phyloP scores from a whole-genome alignment of 2,797 vertebrate genomes.

The Xenopus petersii region DNA sequence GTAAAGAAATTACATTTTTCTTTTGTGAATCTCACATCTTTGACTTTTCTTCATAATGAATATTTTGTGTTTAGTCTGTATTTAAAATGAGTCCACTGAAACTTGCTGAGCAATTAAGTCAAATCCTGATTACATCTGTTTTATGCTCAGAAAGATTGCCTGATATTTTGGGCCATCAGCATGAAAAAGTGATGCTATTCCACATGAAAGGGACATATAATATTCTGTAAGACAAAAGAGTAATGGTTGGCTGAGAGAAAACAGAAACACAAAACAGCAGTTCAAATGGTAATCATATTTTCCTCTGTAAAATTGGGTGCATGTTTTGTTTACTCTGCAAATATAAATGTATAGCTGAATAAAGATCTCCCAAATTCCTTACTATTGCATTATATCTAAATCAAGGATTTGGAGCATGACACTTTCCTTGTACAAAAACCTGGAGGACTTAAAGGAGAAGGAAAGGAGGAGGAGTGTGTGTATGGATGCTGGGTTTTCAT shows the following conservation, averaged over 20 bases:
- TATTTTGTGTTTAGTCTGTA: conserved; percentile 15
- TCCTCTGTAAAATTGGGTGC: background rate
- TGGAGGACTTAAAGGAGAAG: too few relatives aligned
- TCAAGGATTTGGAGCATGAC: too few relatives aligned
- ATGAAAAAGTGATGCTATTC: conserved; percentile 25
- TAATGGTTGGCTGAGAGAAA: conserved; percentile 12
- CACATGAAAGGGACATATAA: conserved; percentile 13
- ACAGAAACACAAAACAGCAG: background rate
- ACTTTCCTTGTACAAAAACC: too few relatives aligned
- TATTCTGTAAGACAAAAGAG: conserved; percentile 17
- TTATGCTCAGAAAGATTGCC: conserved; percentile 19
- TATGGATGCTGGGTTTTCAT: too few relatives aligned
- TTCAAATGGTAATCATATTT: conserved; percentile 5
- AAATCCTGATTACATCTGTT: conserved; percentile 24
- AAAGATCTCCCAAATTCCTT: too few relatives aligned
- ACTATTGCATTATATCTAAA: too few relatives aligned
- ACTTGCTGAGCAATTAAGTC: conserved; percentile 11
- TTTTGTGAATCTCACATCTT: background rate
- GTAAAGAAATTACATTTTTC: too few relatives aligned
- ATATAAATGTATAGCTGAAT: too few relatives aligned
- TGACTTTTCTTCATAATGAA: background rate
- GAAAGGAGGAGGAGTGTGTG: too few relatives aligned
- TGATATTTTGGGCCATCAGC: conserved; percentile 19
- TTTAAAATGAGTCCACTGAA: conserved; percentile 17
- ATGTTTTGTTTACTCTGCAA: background rate